phyloP scores from a whole-genome alignment of 2,797 vertebrate genomes.

The Esox masquinongy region DNA sequence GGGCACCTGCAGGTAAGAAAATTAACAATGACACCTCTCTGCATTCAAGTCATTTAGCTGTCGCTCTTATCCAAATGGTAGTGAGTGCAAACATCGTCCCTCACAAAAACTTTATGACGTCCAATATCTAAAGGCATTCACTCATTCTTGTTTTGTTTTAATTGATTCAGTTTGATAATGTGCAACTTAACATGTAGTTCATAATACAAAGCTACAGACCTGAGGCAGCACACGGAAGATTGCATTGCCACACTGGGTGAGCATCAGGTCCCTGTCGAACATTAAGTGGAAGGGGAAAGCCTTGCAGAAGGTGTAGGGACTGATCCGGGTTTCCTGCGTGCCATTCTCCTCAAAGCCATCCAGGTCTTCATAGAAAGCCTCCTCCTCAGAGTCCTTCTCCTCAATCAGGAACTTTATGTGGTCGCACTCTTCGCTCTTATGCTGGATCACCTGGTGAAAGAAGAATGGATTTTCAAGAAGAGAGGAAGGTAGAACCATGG shows the following conservation, averaged over 20 bases:
- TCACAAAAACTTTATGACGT: neutral
- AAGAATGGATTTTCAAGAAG: neutral
- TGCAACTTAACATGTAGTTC: too few species aligned
- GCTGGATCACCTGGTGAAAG: slow-evolving; percentile 87
- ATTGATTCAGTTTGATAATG: too few species aligned
- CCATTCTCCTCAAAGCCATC: slow-evolving; percentile 97
- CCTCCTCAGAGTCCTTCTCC: slow-evolving; percentile 96
- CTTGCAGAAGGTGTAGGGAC: slow-evolving; percentile 98
- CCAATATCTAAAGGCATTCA: neutral
- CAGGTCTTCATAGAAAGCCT: slow-evolving; percentile 94
- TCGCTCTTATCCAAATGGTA: too few species aligned
- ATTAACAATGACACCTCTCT: neutral
- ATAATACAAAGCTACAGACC: slow-evolving; percentile 64
- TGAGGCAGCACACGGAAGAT: slow-evolving; percentile 97
- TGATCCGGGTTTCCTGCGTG: slow-evolving; percentile 98
- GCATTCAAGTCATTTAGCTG: too few species aligned
- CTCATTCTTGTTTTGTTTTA: too few species aligned
- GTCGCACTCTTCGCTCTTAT: slow-evolving; percentile 95
- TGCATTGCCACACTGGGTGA: slow-evolving; percentile 97
- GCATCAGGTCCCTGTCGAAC: slow-evolving; percentile 94
- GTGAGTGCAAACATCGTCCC: too few species aligned
- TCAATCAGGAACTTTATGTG: slow-evolving; percentile 99
- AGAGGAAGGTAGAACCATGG: neutral
- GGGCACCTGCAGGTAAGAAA: neutral
- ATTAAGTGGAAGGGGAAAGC: slow-evolving; percentile 99